phyloP scores from a whole-genome alignment of 2,113 vertebrate genomes.

The Microtus montanus region DNA sequence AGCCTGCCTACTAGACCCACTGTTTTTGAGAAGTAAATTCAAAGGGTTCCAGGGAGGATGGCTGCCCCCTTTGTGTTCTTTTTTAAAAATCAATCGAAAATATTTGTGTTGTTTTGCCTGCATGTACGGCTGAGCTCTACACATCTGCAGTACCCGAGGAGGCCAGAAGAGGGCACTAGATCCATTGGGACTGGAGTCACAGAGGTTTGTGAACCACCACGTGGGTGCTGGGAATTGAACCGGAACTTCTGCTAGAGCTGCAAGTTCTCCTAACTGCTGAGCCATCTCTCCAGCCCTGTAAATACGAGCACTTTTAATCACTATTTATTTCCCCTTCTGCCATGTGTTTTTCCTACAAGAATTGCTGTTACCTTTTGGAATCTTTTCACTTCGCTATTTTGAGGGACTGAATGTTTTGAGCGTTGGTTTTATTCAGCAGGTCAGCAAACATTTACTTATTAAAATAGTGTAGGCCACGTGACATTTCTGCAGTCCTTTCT shows the following conservation, averaged over 20 bases:
- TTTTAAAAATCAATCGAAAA: neutral
- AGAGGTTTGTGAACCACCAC: neutral
- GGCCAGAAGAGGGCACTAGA: neutral
- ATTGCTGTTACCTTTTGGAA: neutral
- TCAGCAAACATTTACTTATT: constrained; percentile 8
- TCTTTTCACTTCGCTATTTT: neutral
- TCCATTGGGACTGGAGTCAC: neutral
- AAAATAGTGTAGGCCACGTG: neutral
- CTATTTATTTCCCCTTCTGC: neutral
- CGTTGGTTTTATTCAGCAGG: neutral
- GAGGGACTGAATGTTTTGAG: neutral
- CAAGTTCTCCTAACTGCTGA: neutral
- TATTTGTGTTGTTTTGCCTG: neutral
- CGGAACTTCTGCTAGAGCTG: neutral
- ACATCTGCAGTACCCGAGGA: neutral
- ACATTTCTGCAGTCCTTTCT: neutral
- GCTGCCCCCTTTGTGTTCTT: neutral
- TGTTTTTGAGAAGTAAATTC: neutral
- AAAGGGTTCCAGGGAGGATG: neutral
- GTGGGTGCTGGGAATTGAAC: neutral
- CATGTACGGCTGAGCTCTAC: neutral
- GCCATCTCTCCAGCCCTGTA: neutral
- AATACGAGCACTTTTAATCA: neutral
- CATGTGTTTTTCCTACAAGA: too few relatives aligned
- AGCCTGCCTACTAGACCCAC: neutral